These are phyloP conservation scores for Himalopsyche phryganea DNA, from an alignment of 1,140 invertebrate species.

Conservation along the genomic window DNA sequence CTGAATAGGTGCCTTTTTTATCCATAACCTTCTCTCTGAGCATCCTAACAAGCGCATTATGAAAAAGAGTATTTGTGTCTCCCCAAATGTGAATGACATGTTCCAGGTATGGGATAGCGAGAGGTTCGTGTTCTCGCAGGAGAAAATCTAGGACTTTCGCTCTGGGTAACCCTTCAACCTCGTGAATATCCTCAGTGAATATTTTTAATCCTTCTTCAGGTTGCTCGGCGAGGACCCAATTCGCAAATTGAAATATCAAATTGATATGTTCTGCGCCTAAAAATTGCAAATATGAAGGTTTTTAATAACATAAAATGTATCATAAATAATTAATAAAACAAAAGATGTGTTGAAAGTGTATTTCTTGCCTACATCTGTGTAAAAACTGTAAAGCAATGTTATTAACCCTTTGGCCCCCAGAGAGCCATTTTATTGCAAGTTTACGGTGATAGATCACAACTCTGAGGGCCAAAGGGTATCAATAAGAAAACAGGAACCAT, in stretches of 20 bases:
- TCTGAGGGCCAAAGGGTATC: too few species aligned
- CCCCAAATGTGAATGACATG: slow-evolving; percentile 89
- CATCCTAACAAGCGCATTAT: slow-evolving; percentile 86
- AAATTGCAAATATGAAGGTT: not conserved
- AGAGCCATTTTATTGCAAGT: too few species aligned
- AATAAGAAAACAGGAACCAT: too few species aligned
- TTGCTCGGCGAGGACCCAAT: slow-evolving; percentile 83
- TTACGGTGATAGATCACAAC: too few species aligned
- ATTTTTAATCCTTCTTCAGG: slow-evolving; percentile 91
- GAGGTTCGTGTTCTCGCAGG: slow-evolving; percentile 69
- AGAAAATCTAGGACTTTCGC: slow-evolving; percentile 88
- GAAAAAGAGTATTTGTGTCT: slow-evolving; percentile 81
- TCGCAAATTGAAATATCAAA: slow-evolving; percentile 92
- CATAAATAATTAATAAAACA: not conserved
- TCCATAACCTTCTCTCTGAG: slow-evolving; percentile 63
- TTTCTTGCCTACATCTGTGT: not conserved
- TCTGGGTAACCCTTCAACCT: slow-evolving; percentile 85
- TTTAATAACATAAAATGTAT: not conserved
- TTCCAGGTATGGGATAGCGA: slow-evolving; percentile 92
- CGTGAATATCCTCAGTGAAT: slow-evolving; percentile 87
- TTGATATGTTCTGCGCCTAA: slow-evolving; percentile 78
- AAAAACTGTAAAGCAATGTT: too few species aligned
- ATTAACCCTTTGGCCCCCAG: too few species aligned
- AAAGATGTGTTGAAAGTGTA: not conserved
- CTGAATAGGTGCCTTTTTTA: slow-evolving; percentile 56